A percentile compares a stretch with the other conserved stretches of the same genome.
Evolutionary conservation across 1,140 invertebrate species (phyloP).

Genomic region (Cydia amplana): DNA sequence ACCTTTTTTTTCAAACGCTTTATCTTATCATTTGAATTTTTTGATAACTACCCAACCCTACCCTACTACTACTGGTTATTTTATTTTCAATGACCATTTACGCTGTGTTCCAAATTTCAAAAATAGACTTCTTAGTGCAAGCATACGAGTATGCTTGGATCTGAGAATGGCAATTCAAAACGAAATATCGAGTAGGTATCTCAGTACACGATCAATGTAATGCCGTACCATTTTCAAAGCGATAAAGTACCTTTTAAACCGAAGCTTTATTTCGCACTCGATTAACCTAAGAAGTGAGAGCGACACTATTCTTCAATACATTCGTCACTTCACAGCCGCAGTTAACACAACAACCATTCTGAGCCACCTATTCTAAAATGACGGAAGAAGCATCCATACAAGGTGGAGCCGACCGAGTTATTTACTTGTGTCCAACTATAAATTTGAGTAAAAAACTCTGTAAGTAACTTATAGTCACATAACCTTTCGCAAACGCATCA

Average conservation of each 20-base stretch:
- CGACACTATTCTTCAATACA: slow-evolving; percentile 53
- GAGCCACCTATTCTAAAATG: background rate
- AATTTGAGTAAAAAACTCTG: too few species aligned
- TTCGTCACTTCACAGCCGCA: slow-evolving; percentile 56
- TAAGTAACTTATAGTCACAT: too few species aligned
- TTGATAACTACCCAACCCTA: too few species aligned
- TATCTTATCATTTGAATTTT: background rate
- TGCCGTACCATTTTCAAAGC: background rate
- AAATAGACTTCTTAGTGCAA: background rate
- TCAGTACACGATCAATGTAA: background rate
- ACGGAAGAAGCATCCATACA: background rate
- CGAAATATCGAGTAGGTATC: background rate
- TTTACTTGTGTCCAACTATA: too few species aligned
- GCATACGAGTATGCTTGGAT: background rate
- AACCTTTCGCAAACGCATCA: too few species aligned
- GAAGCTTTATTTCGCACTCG: slow-evolving; percentile 44
- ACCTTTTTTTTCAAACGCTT: too few species aligned
- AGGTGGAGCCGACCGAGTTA: too few species aligned
- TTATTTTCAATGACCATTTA: background rate
- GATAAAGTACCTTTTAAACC: background rate
- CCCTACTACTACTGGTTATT: background rate
- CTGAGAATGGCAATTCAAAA: background rate
- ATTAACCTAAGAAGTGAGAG: slow-evolving; percentile 53
- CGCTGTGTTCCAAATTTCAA: background rate
- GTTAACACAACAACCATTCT: slow-evolving; percentile 39